phyloP scores from a whole-genome alignment of 2,888 invertebrate species.

The Phaonia tiefii region DNA sequence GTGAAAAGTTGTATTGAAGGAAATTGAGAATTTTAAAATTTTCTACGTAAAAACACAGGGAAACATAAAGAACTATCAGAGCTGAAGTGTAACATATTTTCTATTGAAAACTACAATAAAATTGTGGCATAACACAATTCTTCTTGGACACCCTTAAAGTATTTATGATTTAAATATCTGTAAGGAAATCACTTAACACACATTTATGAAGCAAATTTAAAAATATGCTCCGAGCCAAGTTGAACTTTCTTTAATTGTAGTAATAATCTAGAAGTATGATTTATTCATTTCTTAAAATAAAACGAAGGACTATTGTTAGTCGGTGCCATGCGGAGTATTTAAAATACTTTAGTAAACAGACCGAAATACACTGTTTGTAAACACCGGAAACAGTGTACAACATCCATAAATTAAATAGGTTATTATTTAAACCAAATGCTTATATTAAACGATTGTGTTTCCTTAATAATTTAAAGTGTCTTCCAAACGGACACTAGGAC shows the following conservation, averaged over 20 bases:
- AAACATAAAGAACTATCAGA: conserved; percentile 16
- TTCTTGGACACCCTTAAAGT: not conserved
- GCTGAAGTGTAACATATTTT: conserved; percentile 48
- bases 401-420: not conserved
- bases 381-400: not conserved
- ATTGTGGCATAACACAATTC: conserved; percentile 28
- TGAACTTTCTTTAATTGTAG: too few species aligned
- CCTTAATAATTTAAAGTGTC: conserved; percentile 59
- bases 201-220: conserved; percentile 26
- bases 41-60: not conserved
- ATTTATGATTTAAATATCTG: conserved; percentile 19
- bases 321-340: conserved; percentile 40
- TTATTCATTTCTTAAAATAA: not conserved
- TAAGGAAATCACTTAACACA: conserved; percentile 42
- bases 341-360: conserved; percentile 55
- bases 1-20: too few species aligned
- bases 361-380: too few species aligned
- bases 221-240: too few species aligned
- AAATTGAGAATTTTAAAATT: too few species aligned
- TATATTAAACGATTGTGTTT: conserved; percentile 26
- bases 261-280: too few species aligned
- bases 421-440: conserved; percentile 24
- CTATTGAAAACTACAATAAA: conserved; percentile 9
- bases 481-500: conserved; percentile 55
- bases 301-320: not conserved